A percentile compares a stretch with the other conserved stretches of the same genome.
Evolutionary conservation across 2,797 vertebrate genomes (phyloP).

Genomic region (Pteropus rufus): DNA sequence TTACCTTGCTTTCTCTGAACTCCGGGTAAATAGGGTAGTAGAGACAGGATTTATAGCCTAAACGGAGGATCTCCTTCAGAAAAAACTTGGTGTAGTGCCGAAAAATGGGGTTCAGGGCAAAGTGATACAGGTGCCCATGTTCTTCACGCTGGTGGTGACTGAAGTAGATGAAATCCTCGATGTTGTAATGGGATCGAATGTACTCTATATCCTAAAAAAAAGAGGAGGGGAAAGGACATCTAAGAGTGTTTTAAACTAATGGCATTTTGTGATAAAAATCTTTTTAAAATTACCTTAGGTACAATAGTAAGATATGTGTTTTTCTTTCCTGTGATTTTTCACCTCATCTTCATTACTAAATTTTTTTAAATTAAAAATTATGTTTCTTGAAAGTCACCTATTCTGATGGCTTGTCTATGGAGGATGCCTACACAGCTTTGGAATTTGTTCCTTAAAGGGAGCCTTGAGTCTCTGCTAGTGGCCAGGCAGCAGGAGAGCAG

Average conservation of each 20-base stretch:
- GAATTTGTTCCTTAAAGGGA: background rate
- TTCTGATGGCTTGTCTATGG: background rate
- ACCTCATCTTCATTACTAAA: background rate
- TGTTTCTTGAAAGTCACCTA: background rate
- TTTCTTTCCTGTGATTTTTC: background rate
- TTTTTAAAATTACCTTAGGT: background rate
- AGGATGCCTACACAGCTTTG: background rate
- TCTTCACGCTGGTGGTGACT: slow-evolving; percentile 87
- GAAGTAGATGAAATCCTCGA: slow-evolving; percentile 94
- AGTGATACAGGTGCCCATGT: slow-evolving; percentile 90
- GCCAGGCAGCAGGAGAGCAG: background rate
- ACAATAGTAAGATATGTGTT: background rate
- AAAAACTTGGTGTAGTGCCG: slow-evolving; percentile 87
- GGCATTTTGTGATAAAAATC: background rate
- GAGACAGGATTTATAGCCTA: slow-evolving; percentile 89
- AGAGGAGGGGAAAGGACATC: background rate
- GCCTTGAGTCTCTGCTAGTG: background rate
- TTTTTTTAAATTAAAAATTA: background rate
- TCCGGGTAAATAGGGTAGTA: slow-evolving; percentile 87
- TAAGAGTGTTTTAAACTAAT: background rate
- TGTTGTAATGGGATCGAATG: slow-evolving; percentile 90
- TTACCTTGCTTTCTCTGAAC: slow-evolving; percentile 83
- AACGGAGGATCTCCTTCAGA: slow-evolving; percentile 91
- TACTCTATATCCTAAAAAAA: slow-evolving; percentile 89
- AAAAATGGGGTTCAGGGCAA: slow-evolving; percentile 86